Percentiles rank a stretch among this genome's conserved stretches.
Conservation (phyloP, 37 sponge, comb jelly and placozoan genomes). For the Theonella swinhoei region DNA sequence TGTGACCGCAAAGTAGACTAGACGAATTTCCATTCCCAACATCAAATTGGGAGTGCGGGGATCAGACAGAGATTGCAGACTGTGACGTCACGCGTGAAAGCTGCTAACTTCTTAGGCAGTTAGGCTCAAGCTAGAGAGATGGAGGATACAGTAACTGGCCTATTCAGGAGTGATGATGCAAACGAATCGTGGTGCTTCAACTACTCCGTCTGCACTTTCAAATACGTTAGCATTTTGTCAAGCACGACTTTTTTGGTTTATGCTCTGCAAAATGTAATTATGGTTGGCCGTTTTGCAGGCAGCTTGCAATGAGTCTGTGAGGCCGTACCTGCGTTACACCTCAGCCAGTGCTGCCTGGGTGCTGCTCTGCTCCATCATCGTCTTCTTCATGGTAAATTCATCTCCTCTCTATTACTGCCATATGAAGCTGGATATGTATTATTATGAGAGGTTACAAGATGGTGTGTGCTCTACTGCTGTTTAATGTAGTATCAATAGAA, state of each 20-base stretch:
- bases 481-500: no score
- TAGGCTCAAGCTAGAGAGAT: no score
- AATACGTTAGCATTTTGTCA: slow-evolving; percentile 16
- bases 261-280: neutral
- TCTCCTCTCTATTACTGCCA: neutral
- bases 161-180: neutral
- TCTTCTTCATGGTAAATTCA: slow-evolving; percentile 90
- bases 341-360: slow-evolving; percentile 84
- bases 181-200: slow-evolving; percentile 25
- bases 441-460: no score
- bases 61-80: no score
- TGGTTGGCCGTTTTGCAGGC: slow-evolving; percentile 5
- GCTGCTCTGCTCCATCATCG: slow-evolving; percentile 79
- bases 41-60: no score
- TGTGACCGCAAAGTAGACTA: no score
- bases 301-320: slow-evolving; percentile 31
- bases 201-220: slow-evolving; percentile 24
- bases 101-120: no score
- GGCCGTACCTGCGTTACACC: slow-evolving; percentile 49
- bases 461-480: no score
- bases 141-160: neutral
- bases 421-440: no score
- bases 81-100: no score
- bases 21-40: no score
- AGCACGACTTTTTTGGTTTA: neutral